These are phyloP conservation scores for Pantherophis alleghaniensis DNA, from an alignment of 2,797 vertebrate genomes.

Conservation along the genomic window DNA sequence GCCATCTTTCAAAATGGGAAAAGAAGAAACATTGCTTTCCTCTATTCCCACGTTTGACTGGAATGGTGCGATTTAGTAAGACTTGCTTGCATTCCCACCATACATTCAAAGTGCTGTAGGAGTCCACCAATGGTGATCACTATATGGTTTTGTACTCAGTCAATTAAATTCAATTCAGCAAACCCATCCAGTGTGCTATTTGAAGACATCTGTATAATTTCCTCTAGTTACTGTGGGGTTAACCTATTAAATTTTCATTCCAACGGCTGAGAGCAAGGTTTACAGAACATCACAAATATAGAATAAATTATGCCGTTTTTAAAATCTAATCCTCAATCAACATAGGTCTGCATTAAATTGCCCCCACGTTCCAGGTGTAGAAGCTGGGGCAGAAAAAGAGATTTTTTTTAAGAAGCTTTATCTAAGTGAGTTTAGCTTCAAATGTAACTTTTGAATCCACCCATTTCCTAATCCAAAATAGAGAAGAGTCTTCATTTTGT, in stretches of 20 bases:
- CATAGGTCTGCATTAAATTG: background rate
- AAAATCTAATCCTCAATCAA: background rate
- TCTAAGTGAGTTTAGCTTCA: background rate
- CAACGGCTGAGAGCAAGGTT: background rate
- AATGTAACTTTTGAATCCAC: background rate
- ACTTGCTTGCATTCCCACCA: background rate
- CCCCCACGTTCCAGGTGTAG: background rate
- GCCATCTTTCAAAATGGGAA: accelerated
- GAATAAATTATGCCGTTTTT: background rate
- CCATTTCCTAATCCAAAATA: background rate
- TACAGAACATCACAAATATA: background rate
- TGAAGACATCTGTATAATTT: background rate
- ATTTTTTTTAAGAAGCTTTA: background rate
- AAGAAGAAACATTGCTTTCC: background rate
- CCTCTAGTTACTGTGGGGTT: background rate
- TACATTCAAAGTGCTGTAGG: background rate
- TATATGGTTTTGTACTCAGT: background rate
- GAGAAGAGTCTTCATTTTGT: background rate
- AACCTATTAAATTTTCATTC: background rate
- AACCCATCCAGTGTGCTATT: background rate
- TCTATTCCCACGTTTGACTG: background rate
- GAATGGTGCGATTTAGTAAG: background rate
- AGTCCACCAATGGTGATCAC: background rate
- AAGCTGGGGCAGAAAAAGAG: background rate
- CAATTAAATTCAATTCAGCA: background rate